Percentiles rank a stretch among this genome's conserved stretches.
phyloP scores from a whole-genome alignment of 2,888 invertebrate species.

The Cordilura impudica region DNA sequence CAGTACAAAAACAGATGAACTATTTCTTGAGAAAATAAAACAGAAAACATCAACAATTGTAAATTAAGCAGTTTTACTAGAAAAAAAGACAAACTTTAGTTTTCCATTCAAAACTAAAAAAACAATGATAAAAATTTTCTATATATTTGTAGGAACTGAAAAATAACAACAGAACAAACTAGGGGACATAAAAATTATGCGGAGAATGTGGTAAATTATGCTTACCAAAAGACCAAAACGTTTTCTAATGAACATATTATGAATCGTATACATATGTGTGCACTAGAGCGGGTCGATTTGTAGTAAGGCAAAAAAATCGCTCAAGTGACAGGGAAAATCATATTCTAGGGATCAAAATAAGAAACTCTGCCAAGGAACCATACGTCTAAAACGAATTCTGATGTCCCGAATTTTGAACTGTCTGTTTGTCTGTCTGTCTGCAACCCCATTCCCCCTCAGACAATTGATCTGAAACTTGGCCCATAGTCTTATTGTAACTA shows the following conservation, averaged over 20 bases:
- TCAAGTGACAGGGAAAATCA: no score
- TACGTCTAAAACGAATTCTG: no score
- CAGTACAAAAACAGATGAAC: neutral
- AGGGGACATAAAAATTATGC: neutral
- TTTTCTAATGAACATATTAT: constrained; percentile 21
- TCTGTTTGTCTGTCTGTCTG: no score
- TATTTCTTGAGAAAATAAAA: neutral
- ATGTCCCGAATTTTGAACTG: no score
- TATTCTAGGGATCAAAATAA: no score
- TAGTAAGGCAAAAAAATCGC: no score
- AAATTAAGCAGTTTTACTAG: neutral
- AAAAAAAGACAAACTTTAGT: neutral
- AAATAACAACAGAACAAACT: neutral
- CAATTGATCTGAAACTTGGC: no score
- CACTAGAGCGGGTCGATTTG: no score
- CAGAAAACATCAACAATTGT: neutral
- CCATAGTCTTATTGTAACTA: no score
- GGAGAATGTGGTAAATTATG: constrained; percentile 29
- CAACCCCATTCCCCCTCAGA: no score
- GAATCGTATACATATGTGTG: constrained; percentile 17
- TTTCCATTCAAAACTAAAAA: neutral
- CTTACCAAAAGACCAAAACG: neutral
- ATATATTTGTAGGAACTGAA: neutral
- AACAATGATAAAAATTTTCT: constrained; percentile 8
- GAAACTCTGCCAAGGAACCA: no score